Percentiles rank a stretch among this genome's conserved stretches.
phyloP scores from a whole-genome alignment of 2,113 vertebrate genomes.

The Nycticebus coucang region DNA sequence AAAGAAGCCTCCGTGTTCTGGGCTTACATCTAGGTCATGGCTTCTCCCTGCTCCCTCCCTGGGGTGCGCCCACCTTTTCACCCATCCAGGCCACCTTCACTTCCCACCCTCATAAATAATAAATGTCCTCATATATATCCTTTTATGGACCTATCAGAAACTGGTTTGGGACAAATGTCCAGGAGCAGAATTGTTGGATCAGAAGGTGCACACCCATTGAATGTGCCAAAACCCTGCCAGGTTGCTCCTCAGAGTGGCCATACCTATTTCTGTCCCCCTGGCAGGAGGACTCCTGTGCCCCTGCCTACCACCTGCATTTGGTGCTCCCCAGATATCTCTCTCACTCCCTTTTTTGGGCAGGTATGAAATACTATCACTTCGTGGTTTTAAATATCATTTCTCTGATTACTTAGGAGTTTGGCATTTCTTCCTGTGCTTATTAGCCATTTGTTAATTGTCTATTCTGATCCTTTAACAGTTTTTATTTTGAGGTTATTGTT shows the following conservation, averaged over 20 bases:
- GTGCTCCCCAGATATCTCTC: background rate
- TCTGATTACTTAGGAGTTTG: background rate
- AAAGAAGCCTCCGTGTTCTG: background rate
- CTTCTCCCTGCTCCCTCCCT: background rate
- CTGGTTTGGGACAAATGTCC: background rate
- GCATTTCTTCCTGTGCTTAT: background rate
- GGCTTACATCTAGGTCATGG: background rate
- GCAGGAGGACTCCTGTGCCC: background rate
- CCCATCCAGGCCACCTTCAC: background rate
- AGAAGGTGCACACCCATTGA: background rate
- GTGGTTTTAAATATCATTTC: background rate
- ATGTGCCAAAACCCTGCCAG: background rate
- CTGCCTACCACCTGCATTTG: background rate
- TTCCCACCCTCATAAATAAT: background rate
- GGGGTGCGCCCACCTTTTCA: fast-evolving
- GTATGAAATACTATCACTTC: background rate
- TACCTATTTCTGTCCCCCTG: fast-evolving
- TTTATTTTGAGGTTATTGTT: background rate
- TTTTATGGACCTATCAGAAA: background rate
- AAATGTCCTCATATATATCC: background rate
- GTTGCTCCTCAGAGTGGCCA: background rate
- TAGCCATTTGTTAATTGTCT: background rate
- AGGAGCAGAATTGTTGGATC: background rate
- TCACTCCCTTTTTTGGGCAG: background rate
- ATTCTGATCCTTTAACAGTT: background rate